Base-by-base conservation (phyloP, 2,113 vertebrate species). In the Mungos mungo region DNA sequence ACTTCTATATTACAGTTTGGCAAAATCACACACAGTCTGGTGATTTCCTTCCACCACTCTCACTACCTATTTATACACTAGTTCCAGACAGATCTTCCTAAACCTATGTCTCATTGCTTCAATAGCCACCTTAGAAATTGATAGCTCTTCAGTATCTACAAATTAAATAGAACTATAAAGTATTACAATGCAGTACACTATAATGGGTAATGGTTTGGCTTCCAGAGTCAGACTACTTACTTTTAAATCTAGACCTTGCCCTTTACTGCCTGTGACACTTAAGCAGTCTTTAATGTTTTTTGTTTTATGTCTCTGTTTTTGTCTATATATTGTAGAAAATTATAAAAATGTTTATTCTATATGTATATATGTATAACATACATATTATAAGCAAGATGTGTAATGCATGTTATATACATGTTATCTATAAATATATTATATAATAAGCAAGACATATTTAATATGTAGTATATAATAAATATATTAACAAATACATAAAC, bases 301-400 rank as follows among this genome's bases (percentile, higher is more conserved):
- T 54, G 88, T 50, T 84, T 97, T 88, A 83, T 54, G 60, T 86
- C 8, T 88, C 13, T 84, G 33, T 19, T 79, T 90, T 88, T 86
- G 47, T 60, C 23, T 81, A 18, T 50, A 16, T 27, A 81, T 2
- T 77, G 0, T n/a, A 41, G 19, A 15, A 45, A 84, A 72, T 47
- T 31, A 50, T 86, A 83, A 65, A 18, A 71, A 88, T 25, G 2
- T 65, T 68, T 84, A 50, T 19, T 60, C 45, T 71, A 14, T 50
- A 50, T 50, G 25, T 7, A 82, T 35, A 38, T 50, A 50, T 50
- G 25, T 7, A 82, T 35, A 38, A 71, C 23, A 52, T 63, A 66
- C 41, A 71, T 50, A 76, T 38, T 35, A 88, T 38, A 92, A 94
- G 63, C 4, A 81, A 94, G 19, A n/a, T 18, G 23, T 47, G 33